phyloP scores from a whole-genome alignment of 2,888 invertebrate genomes.

The Aphelenchoides bicaudatus region DNA sequence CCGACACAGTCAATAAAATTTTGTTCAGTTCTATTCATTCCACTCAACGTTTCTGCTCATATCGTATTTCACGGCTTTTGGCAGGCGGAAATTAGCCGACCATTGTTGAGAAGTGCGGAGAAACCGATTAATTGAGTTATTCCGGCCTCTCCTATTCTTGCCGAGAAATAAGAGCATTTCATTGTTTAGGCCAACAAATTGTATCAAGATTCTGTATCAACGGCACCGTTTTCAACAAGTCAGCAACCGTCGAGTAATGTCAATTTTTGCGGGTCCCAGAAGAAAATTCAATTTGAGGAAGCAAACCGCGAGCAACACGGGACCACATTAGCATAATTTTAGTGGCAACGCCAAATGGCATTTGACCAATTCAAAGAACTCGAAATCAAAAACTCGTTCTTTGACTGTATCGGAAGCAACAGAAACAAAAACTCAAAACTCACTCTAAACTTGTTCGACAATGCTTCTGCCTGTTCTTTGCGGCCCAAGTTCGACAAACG shows the following conservation, averaged over 20 bases:
- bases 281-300: slow-evolving; percentile 8
- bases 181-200: too few relatives aligned
- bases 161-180: too few relatives aligned
- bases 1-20: too few relatives aligned
- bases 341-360: background rate
- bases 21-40: background rate
- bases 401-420: background rate
- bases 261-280: slow-evolving; percentile 5
- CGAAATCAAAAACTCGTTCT: background rate
- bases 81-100: too few relatives aligned
- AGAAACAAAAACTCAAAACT: slow-evolving; percentile 10
- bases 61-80: slow-evolving; percentile 6
- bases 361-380: background rate
- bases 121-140: slow-evolving; percentile 15
- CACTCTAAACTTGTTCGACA: slow-evolving; percentile 50
- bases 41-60: background rate
- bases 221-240: too few relatives aligned
- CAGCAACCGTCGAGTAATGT: background rate
- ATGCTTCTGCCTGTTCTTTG: slow-evolving; percentile 54
- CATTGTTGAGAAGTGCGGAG: background rate
- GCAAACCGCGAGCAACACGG: slow-evolving; percentile 13
- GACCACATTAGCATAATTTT: slow-evolving; percentile 27
- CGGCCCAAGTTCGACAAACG: slow-evolving; percentile 44
- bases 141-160: background rate
- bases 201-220: too few relatives aligned